Conservation (phyloP, 2,888 invertebrate genomes). For the Rhopalosiphum nymphaeae region DNA sequence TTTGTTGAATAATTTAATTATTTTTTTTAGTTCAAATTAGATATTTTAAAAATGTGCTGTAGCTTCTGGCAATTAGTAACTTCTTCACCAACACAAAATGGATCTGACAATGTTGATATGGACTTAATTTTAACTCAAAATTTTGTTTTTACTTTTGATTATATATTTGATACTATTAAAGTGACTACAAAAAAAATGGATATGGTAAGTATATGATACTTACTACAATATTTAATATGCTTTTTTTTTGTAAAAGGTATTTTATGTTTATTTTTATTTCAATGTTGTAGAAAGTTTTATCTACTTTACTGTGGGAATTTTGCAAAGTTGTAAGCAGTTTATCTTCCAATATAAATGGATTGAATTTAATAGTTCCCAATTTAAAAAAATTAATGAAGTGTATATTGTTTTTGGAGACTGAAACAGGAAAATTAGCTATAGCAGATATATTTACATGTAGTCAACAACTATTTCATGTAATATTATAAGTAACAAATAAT, state of each 20-base stretch:
- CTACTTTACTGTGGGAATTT: slow-evolving; percentile 33
- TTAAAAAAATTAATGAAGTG: slow-evolving; percentile 18
- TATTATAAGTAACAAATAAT: slow-evolving; percentile 12
- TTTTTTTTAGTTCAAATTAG: slow-evolving; percentile 43
- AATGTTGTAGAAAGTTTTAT: slow-evolving; percentile 48
- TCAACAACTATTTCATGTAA: slow-evolving; percentile 52
- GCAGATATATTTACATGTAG: slow-evolving; percentile 50
- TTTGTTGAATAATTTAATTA: neutral
- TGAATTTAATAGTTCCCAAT: slow-evolving; percentile 9
- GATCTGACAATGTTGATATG: neutral
- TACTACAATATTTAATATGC: neutral
- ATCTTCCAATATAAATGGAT: slow-evolving; percentile 17
- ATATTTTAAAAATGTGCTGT: slow-evolving; percentile 45
- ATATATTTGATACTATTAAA: slow-evolving; percentile 41
- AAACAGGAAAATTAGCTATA: slow-evolving; percentile 37
- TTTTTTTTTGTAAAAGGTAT: neutral
- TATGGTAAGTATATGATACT: slow-evolving; percentile 16
- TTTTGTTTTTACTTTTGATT: slow-evolving; percentile 41
- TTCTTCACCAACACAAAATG: neutral
- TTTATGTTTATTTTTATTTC: neutral
- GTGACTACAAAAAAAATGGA: slow-evolving; percentile 25
- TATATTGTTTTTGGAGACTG: slow-evolving; percentile 39
- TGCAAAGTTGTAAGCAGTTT: slow-evolving; percentile 26
- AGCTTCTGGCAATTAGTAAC: slow-evolving; percentile 13
- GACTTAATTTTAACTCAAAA: neutral